Percentiles rank a stretch among this genome's conserved stretches.
Evolutionary conservation across 2,888 invertebrate species (phyloP).

Genomic region (Ectropis crepuscularia): DNA sequence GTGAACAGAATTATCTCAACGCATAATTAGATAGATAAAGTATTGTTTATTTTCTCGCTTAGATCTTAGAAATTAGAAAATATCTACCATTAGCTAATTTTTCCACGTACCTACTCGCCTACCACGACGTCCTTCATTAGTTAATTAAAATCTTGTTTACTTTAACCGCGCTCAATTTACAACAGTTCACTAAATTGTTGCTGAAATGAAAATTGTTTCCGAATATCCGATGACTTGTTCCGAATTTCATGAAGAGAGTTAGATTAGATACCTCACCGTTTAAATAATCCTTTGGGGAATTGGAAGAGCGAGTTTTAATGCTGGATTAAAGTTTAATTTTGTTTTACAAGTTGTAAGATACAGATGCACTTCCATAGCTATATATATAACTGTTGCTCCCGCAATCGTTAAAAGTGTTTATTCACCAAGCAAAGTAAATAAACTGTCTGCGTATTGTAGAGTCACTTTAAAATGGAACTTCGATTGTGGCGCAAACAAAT

Average conservation of each 20-base stretch:
- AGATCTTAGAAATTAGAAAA: background rate
- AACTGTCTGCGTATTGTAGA: background rate
- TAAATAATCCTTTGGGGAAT: constrained; percentile 23
- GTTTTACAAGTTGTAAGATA: constrained; percentile 15
- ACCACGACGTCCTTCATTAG: constrained; percentile 10
- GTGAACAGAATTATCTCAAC: too few relatives aligned
- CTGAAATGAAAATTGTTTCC: constrained; percentile 36
- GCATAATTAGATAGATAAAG: too few relatives aligned
- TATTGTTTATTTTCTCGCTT: too few relatives aligned
- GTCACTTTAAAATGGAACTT: constrained; percentile 8
- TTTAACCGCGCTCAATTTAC: constrained; percentile 15
- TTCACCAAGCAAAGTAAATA: constrained; percentile 18
- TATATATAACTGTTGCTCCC: constrained; percentile 28
- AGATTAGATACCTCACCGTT: constrained; percentile 19
- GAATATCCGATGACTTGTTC: constrained; percentile 28
- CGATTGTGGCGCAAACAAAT: constrained; percentile 35
- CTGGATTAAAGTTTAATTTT: constrained; percentile 22
- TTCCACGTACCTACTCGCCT: background rate
- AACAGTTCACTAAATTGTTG: constrained; percentile 21
- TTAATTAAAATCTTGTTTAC: constrained; percentile 18
- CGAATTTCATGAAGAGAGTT: constrained; percentile 23
- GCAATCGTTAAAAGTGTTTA: constrained; percentile 17
- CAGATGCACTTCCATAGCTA: constrained; percentile 21
- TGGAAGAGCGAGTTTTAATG: constrained; percentile 21
- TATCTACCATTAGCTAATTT: background rate